Evolutionary conservation across 37 sponge, comb jelly and placozoan genomes (phyloP), one percentile per base, ranked within the genome.

Genomic region (Halisarca cf. caerulea): DNA sequence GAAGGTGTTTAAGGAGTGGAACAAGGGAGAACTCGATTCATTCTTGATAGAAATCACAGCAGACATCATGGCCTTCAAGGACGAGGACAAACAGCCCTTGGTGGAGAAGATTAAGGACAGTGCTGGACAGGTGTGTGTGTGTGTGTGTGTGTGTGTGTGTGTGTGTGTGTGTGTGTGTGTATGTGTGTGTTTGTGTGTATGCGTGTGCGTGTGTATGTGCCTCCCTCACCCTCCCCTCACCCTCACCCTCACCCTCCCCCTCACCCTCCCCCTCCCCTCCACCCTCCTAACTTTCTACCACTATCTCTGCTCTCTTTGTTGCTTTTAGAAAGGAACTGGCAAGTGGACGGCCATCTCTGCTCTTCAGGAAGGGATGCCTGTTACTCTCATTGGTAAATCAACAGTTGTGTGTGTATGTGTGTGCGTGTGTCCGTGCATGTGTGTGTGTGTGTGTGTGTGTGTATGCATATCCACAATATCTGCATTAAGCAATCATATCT

Each of bases 331-430:
- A 59, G 99, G 99, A 57, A 98, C 99, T 60, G 99, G 99, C n/a
- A 98, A 98, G 58, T 98, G 99, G 99, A 98, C 99, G 27, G 99
- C 96, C 55, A 98, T 98, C 41, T 98, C 99, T 42, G 95, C 99
- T 1, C 87, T 98, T 20, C 96, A 98, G 61, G 87, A 89, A 79
- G 99, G 99, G 24, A 93, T 95, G 80, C 99, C 99, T 36, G 92
- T 98, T 45, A 98, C 99, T 39, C 91, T 98, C 23, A 98, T 98
- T 74, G 96, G 97, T 95, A n/a, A 84, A 47, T 11, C 11, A 11
- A 47, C 6, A 14, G 51, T 47, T 14, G 9, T 47, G 51, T 47
- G 51, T 47, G 51, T 47, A 47, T 47, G 51, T 47, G 51, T 47
- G 51, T 47, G 11, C 51, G 51, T 47, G 51, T 47, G 51, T 47